These are phyloP conservation scores for Otocyon megalotis DNA, from an alignment of 2,113 vertebrate species.

Conservation along the genomic window DNA sequence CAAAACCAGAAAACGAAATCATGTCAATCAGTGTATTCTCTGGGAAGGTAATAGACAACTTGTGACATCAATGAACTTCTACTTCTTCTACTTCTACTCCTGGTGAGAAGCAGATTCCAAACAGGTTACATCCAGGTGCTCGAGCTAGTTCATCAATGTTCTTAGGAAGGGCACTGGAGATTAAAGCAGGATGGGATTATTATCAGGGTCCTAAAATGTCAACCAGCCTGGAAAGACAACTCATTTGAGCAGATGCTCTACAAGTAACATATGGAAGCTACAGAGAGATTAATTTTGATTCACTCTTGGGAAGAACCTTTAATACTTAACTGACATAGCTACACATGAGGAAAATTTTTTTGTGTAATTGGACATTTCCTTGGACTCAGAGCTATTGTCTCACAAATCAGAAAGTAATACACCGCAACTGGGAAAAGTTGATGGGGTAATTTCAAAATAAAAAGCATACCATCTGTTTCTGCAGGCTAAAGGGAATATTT, in stretches of 20 bases:
- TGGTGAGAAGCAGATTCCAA: not conserved
- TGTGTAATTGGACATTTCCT: slow-evolving; percentile 42
- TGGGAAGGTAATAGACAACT: not conserved
- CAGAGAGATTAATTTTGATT: slow-evolving; percentile 30
- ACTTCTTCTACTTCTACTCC: not conserved
- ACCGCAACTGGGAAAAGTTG: slow-evolving; percentile 16
- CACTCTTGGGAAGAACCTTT: slow-evolving; percentile 25
- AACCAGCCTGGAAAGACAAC: not conserved
- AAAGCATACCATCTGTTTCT: slow-evolving; percentile 62
- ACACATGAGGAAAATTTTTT: not conserved
- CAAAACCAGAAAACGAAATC: not conserved
- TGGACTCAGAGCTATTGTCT: slow-evolving; percentile 54
- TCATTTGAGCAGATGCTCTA: not conserved
- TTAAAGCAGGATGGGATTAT: not conserved
- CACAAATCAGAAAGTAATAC: slow-evolving; percentile 63
- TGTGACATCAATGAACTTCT: not conserved
- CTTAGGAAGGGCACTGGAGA: not conserved
- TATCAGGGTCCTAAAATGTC: not conserved
- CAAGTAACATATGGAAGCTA: not conserved
- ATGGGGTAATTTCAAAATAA: slow-evolving; percentile 69
- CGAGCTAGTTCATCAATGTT: not conserved
- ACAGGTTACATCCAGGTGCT: not conserved
- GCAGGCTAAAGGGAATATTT: slow-evolving; percentile 46
- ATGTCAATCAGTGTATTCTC: not conserved
- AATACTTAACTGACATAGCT: slow-evolving; percentile 5